These are phyloP conservation scores for Myioborus melanocephalus DNA, from an alignment of 2,797 vertebrate species.

Conservation along the genomic window DNA sequence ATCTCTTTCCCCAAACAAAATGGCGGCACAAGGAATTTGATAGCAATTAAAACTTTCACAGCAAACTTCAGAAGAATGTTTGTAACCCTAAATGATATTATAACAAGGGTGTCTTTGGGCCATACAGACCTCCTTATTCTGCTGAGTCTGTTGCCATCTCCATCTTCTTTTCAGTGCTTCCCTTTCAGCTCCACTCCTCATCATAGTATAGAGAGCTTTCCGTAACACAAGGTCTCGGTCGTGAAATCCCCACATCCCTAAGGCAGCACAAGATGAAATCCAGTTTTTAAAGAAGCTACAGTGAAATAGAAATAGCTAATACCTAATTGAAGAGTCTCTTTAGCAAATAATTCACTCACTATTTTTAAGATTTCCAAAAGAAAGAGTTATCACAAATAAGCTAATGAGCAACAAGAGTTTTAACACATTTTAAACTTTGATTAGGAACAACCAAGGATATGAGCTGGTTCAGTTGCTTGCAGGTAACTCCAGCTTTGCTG, in stretches of 20 bases:
- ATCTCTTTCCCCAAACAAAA: neutral
- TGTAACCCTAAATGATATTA: neutral
- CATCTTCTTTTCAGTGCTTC: slow-evolving; percentile 95
- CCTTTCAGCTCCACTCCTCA: slow-evolving; percentile 92
- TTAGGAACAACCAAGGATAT: neutral
- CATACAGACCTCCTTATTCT: slow-evolving; percentile 94
- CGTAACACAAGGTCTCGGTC: slow-evolving; percentile 96
- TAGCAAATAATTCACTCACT: neutral
- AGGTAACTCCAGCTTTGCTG: neutral
- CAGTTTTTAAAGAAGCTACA: neutral
- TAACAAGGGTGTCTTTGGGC: neutral
- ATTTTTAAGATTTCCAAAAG: neutral
- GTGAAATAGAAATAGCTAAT: neutral
- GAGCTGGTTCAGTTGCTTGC: neutral
- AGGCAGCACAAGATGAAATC: neutral
- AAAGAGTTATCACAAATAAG: neutral
- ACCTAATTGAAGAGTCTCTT: neutral
- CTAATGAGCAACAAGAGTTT: neutral
- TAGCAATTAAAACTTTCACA: neutral
- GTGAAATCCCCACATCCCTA: slow-evolving; percentile 99
- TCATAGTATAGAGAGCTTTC: slow-evolving; percentile 96
- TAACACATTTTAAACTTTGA: neutral
- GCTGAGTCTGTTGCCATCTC: slow-evolving; percentile 98
- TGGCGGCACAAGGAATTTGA: neutral
- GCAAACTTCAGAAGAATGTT: neutral